Percentiles rank a stretch among this genome's conserved stretches.
phyloP scores from a whole-genome alignment of 1,140 invertebrate species.

The Macrotrachela quadricornifera region DNA sequence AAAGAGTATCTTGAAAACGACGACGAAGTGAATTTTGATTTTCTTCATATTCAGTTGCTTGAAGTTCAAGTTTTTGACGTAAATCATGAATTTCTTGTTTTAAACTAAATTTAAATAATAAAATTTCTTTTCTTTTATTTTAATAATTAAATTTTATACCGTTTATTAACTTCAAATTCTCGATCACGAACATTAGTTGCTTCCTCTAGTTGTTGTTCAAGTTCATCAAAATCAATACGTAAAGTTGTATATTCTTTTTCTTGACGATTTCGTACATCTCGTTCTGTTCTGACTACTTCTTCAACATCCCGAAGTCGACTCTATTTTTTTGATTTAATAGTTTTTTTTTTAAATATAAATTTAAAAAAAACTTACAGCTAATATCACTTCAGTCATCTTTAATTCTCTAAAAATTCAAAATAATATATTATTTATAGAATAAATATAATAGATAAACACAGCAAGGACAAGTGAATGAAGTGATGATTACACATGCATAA shows the following conservation, averaged over 20 bases:
- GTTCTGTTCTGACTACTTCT: constrained; percentile 3
- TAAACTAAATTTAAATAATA: neutral
- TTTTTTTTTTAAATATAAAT: too few species aligned
- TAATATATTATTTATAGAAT: too few species aligned
- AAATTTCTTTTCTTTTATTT: too few species aligned
- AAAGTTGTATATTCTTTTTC: constrained; percentile 5
- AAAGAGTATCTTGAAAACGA: constrained; percentile 2
- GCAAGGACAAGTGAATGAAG: too few species aligned
- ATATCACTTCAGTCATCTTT: too few species aligned
- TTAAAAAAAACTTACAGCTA: too few species aligned
- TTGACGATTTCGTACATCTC: neutral
- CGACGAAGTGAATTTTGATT: neutral
- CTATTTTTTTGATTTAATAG: neutral
- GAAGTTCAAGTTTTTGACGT: neutral
- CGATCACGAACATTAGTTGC: neutral
- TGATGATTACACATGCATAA: too few species aligned
- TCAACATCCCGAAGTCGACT: constrained; percentile 5
- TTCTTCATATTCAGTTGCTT: constrained; percentile 4
- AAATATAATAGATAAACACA: too few species aligned
- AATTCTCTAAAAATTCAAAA: too few species aligned
- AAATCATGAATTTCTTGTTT: constrained; percentile 7
- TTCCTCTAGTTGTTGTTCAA: constrained; percentile 5
- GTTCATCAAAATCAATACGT: neutral
- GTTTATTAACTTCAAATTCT: neutral
- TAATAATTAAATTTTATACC: too few species aligned